phyloP scores from a whole-genome alignment of 2,113 vertebrate genomes.

The Hippoglossus stenolepis region DNA sequence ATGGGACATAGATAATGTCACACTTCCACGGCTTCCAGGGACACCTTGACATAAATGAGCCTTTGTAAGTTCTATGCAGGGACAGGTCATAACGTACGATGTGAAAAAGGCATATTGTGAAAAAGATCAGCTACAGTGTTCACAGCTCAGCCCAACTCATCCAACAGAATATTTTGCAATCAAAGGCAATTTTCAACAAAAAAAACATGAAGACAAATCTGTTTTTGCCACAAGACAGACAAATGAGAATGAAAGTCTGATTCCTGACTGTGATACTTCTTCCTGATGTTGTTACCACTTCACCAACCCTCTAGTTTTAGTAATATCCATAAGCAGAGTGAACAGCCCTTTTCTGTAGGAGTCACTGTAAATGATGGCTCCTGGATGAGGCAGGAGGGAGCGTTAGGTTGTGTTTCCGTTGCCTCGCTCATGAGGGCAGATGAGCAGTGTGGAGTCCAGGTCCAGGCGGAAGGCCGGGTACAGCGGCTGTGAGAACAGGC shows the following conservation, averaged over 20 bases:
- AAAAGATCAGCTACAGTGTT: neutral
- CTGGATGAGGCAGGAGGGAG: too few species aligned
- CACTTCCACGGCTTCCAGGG: neutral
- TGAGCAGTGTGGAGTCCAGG: conserved; percentile 76
- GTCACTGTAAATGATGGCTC: neutral
- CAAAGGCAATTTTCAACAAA: neutral
- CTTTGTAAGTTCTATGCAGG: neutral
- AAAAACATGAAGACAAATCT: neutral
- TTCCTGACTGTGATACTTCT: conserved; percentile 6
- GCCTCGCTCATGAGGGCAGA: conserved; percentile 62
- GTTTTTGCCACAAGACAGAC: neutral
- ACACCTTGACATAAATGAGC: neutral
- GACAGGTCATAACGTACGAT: neutral
- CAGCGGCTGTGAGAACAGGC: conserved; percentile 75
- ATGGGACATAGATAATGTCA: neutral
- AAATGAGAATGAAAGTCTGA: neutral
- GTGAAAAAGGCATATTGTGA: neutral
- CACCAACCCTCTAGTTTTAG: neutral
- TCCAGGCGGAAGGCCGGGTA: conserved; percentile 81
- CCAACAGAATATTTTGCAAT: neutral
- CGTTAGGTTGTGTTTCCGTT: conserved; percentile 23
- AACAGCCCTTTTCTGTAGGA: conserved; percentile 29
- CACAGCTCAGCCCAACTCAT: neutral
- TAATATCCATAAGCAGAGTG: neutral
- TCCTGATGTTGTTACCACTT: conserved; percentile 6